Evolutionary conservation across 2,797 vertebrate genomes (phyloP), one percentile per base, ranked within the genome.

Genomic region (Xenops minutus): DNA sequence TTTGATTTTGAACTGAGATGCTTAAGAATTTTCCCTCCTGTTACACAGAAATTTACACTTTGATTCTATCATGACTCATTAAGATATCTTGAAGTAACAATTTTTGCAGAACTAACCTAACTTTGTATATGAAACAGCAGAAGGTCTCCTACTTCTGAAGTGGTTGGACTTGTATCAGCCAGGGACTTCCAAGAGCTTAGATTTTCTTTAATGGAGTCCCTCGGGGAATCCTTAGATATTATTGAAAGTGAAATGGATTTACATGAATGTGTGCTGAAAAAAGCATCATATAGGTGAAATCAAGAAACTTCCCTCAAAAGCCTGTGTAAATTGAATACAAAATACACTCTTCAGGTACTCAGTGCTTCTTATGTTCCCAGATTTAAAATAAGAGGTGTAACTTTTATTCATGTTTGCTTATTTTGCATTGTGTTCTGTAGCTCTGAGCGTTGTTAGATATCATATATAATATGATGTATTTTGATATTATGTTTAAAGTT

Each of bases 141-240:
- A 80, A 76, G 0, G 7, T 77, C 41, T 93, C 83, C 26, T 26
- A 79, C 69, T 95, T 96, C 75, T 95, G 63, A 96, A 97, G 61
- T 15, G 7, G 24, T 12, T 86, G 52, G 76, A 55, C n/a, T 84
- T 88, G 12, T 81, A 56, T 95, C 92, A 85, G 46, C 83, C 61
- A 90, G 80, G 24, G 37, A 51, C 93, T 96, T 97, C 85, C 95
- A 94, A 97, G 82, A 80, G 72, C 67, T 67, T 52, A 67, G 43
- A 78, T 89, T 10, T 92, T 54, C 67, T 76, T 97, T 94, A 56
- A 92, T 73, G 27, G 32, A 63, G 46, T 48, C 74, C 81, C 74
- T 67, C 24, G 34, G 49, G 61, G 74, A 68, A 89, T 75, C 51
- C 48, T 54, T 54, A 41, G 21, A 85, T 76, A 85, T 93, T 88